phyloP scores from a whole-genome alignment of 2,888 invertebrate genomes.

The Unio pictorum region DNA sequence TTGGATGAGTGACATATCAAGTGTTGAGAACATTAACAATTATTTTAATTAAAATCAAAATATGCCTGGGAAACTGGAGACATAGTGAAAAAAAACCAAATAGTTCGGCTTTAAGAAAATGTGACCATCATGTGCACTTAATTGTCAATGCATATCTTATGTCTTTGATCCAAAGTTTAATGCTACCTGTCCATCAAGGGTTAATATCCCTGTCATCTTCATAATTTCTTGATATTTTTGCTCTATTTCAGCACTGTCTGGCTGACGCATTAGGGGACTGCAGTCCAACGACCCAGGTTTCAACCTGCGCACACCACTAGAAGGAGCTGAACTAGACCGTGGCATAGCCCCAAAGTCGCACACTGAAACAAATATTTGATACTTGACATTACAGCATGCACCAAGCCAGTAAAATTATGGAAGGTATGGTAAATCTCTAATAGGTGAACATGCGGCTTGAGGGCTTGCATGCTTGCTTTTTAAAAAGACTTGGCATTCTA shows the following conservation, averaged over 20 bases:
- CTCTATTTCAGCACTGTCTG: slow-evolving; percentile 77
- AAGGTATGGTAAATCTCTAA: neutral
- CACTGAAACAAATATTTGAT: slow-evolving; percentile 22
- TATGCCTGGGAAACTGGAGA: too few species aligned
- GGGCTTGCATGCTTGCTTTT: neutral
- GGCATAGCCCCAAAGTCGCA: slow-evolving; percentile 41
- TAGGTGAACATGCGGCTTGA: neutral
- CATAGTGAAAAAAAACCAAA: too few species aligned
- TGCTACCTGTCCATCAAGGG: slow-evolving; percentile 80
- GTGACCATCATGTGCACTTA: neutral
- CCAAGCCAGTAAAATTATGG: neutral
- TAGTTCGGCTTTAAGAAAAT: too few species aligned
- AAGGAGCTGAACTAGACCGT: slow-evolving; percentile 57
- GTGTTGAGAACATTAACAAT: too few species aligned
- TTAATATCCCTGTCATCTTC: slow-evolving; percentile 92
- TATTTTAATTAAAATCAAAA: too few species aligned
- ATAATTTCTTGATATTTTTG: slow-evolving; percentile 91
- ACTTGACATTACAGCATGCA: neutral
- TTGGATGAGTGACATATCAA: too few species aligned
- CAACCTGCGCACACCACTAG: slow-evolving; percentile 43
- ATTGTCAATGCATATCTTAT: neutral
- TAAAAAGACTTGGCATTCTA: slow-evolving; percentile 7
- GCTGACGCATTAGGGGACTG: slow-evolving; percentile 29
- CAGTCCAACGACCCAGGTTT: slow-evolving; percentile 44
- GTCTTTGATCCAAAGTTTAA: neutral